Percentiles rank a stretch among this genome's conserved stretches.
Conservation (phyloP, 2,888 invertebrate genomes). For the Tipula unca region DNA sequence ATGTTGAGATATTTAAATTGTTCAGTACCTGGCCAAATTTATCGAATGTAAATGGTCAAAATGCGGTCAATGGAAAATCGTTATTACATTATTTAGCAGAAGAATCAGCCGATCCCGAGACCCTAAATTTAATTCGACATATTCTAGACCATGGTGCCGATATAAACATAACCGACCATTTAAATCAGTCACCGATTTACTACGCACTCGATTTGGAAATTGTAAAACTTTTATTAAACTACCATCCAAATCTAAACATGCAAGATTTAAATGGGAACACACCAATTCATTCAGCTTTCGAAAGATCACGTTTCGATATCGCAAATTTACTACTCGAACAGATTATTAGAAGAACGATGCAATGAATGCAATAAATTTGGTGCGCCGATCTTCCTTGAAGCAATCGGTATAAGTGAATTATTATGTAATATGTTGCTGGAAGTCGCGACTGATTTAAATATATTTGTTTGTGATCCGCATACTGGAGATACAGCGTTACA, state of each 20-base stretch:
- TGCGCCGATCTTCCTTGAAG: background rate
- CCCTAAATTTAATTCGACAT: background rate
- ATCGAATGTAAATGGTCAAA: background rate
- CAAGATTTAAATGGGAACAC: background rate
- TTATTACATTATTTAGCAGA: background rate
- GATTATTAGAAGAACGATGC: background rate
- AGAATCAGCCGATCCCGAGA: background rate
- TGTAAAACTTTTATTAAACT: background rate
- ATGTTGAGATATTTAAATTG: background rate
- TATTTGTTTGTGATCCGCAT: background rate
- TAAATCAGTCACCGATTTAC: background rate
- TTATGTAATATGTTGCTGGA: background rate
- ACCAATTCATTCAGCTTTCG: background rate
- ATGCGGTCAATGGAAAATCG: background rate
- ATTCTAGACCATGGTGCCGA: background rate
- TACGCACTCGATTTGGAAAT: background rate
- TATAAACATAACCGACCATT: background rate
- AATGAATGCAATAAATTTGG: background rate
- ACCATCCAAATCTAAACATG: background rate
- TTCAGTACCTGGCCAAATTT: background rate
- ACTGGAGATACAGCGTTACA: background rate
- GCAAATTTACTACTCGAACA: background rate
- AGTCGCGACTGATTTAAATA: background rate
- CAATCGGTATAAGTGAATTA: background rate
- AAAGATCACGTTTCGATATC: background rate